Evolutionary conservation across 1,140 invertebrate genomes (phyloP).

Genomic region (Heliconius hewitsoni): DNA sequence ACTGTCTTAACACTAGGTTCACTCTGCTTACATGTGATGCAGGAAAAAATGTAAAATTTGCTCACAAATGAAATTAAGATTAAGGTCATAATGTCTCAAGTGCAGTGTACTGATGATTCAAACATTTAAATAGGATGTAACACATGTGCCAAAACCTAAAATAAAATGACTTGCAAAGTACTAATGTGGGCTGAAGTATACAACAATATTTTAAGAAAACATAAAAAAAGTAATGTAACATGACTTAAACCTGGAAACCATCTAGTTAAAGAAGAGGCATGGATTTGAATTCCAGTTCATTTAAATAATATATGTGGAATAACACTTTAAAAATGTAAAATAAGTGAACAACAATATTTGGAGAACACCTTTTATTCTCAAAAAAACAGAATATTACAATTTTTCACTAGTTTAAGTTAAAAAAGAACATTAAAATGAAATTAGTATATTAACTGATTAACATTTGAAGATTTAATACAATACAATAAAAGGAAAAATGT

Average conservation of each 20-base stretch:
- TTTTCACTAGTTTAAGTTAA: constrained; percentile 77
- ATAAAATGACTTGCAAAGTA: constrained; percentile 61
- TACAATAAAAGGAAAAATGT: constrained; percentile 7
- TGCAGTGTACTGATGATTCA: constrained; percentile 29
- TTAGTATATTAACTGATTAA: constrained; percentile 59
- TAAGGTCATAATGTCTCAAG: constrained; percentile 21
- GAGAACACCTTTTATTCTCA: constrained; percentile 77
- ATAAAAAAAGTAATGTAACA: too few species aligned
- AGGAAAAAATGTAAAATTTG: too few species aligned
- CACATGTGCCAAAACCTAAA: constrained; percentile 55
- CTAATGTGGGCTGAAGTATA: constrained; percentile 16
- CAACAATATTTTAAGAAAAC: constrained; percentile 57
- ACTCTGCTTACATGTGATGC: too few species aligned
- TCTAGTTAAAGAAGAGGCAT: too few species aligned
- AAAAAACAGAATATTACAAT: constrained; percentile 81
- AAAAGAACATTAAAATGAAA: constrained; percentile 57
- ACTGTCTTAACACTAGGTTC: too few species aligned
- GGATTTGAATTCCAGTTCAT: too few species aligned
- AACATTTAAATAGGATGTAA: constrained; percentile 22
- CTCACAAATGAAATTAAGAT: not conserved
- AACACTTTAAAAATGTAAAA: too few species aligned
- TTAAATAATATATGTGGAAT: too few species aligned
- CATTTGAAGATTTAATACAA: constrained; percentile 40
- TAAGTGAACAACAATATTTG: constrained; percentile 25
- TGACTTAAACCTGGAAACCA: too few species aligned